Evolutionary conservation across 53 echinoderm and acorn worm genomes (phyloP).

Genomic region (Pentamera pediparva): DNA sequence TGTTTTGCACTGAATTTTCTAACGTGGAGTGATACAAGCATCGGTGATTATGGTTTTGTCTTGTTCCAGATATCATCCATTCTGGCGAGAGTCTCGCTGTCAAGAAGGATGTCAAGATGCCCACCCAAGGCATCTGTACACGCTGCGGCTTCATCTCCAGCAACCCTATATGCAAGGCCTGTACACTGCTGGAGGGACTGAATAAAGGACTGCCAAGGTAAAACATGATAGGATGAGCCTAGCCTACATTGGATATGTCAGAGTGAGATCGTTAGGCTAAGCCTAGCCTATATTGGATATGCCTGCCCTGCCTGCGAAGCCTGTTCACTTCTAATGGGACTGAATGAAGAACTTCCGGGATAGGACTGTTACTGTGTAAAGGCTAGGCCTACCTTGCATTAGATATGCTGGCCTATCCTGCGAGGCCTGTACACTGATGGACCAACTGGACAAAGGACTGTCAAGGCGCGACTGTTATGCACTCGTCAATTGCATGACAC

Average conservation of each 20-base stretch:
- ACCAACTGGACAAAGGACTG: conserved; percentile 85
- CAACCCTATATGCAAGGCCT: conserved; percentile 82
- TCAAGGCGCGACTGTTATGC: too few relatives aligned
- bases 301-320: conserved; percentile 76
- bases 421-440: conserved; percentile 83
- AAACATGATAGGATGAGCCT: conserved; percentile 27
- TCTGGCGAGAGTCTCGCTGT: conserved; percentile 92
- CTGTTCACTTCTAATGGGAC: conserved; percentile 57
- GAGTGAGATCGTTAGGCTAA: conserved; percentile 28
- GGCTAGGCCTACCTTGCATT: background rate
- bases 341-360: conserved; percentile 88
- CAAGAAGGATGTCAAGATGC: conserved; percentile 96
- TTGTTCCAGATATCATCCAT: conserved; percentile 84
- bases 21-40: too few relatives aligned
- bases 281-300: conserved; percentile 77
- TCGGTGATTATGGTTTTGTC: conserved; percentile 25
- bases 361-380: conserved; percentile 34
- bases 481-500: too few relatives aligned
- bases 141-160: conserved; percentile 91
- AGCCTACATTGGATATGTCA: background rate
- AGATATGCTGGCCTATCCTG: conserved; percentile 46
- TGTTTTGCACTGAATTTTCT: too few relatives aligned
- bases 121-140: conserved; percentile 71
- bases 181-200: conserved; percentile 79
- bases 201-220: conserved; percentile 97